These are phyloP conservation scores for Pseudochromis fuscus DNA, from an alignment of 2,797 vertebrate species.

Conservation along the genomic window DNA sequence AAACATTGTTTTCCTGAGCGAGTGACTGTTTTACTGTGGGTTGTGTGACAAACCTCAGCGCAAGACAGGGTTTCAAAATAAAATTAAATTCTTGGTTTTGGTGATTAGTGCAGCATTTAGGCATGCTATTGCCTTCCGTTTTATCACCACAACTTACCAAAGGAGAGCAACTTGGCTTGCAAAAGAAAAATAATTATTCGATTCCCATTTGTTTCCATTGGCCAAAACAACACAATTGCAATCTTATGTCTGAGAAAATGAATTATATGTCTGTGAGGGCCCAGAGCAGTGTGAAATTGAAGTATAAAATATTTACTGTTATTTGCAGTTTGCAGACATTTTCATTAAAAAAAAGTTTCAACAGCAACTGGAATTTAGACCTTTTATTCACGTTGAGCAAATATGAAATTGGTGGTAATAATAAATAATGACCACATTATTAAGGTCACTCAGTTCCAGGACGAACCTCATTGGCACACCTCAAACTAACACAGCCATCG, in stretches of 20 bases:
- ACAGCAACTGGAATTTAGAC: not conserved
- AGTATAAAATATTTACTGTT: constrained; percentile 56
- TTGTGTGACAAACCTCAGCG: too few relatives aligned
- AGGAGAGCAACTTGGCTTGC: too few relatives aligned
- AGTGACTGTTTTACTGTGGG: too few relatives aligned
- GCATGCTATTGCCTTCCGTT: too few relatives aligned
- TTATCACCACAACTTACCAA: too few relatives aligned
- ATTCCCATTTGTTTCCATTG: constrained; percentile 8
- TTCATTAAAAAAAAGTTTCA: not conserved
- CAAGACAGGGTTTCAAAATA: too few relatives aligned
- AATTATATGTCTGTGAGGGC: not conserved
- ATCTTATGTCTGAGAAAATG: not conserved
- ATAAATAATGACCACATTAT: not conserved
- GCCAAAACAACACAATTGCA: constrained; percentile 1
- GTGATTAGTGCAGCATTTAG: too few relatives aligned
- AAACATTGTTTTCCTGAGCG: too few relatives aligned
- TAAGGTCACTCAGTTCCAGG: not conserved
- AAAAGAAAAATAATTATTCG: too few relatives aligned
- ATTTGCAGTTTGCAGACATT: constrained; percentile 7
- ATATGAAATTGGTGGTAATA: not conserved
- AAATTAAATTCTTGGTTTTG: too few relatives aligned
- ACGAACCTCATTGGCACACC: not conserved
- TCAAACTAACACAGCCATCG: not conserved
- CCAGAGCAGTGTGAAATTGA: constrained; percentile 50
- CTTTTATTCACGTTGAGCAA: not conserved